phyloP scores from a whole-genome alignment of 2,888 invertebrate species.

The Priocnemis perturbator region DNA sequence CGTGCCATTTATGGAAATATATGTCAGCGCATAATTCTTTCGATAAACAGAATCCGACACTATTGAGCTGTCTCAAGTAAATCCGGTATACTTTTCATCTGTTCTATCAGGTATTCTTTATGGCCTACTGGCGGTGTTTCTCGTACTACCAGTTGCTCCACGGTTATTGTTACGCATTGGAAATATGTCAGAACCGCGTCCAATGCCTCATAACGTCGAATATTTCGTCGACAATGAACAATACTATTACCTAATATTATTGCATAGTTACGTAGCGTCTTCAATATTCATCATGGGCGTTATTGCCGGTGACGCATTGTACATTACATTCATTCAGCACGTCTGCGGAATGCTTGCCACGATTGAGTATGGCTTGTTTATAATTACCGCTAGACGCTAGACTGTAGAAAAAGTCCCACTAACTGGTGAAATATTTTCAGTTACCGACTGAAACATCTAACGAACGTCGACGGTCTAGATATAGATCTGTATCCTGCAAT shows the following conservation, averaged over 20 bases:
- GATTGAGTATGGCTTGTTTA: not conserved
- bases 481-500: not conserved
- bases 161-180: too few species aligned
- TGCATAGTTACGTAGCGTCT: not conserved
- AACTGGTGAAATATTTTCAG: not conserved
- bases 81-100: too few species aligned
- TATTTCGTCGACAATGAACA: not conserved
- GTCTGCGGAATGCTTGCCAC: constrained; percentile 8
- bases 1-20: too few species aligned
- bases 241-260: constrained; percentile 9
- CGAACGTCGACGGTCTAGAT: not conserved
- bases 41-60: too few species aligned
- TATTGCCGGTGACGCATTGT: not conserved
- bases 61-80: too few species aligned
- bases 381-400: too few species aligned
- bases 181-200: too few species aligned
- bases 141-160: too few species aligned
- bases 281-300: not conserved
- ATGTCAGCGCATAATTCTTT: too few species aligned
- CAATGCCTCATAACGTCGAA: not conserved
- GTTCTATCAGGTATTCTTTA: too few species aligned
- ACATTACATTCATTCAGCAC: constrained; percentile 13
- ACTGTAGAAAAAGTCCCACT: too few species aligned
- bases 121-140: too few species aligned
- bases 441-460: constrained; percentile 13